Conservation (phyloP, 2,113 vertebrate species). For the Dolichallabes microphthalmus region DNA sequence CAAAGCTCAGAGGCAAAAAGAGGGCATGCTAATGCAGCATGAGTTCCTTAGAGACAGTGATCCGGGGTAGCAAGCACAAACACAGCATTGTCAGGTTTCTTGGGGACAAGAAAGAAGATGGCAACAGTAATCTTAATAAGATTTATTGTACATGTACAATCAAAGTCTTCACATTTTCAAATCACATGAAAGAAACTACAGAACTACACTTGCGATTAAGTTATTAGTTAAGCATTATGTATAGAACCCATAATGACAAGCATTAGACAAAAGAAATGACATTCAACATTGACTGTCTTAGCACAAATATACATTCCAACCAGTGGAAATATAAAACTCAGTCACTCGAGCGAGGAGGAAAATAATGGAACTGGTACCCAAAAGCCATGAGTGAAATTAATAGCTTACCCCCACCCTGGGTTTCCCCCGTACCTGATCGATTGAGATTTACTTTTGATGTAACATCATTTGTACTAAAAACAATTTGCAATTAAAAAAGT, state of each 20-base stretch:
- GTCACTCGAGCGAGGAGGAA: not conserved
- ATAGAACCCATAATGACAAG: not conserved
- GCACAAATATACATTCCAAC: conserved; percentile 4
- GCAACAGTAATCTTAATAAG: conserved; percentile 42
- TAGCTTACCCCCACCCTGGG: too few relatives aligned
- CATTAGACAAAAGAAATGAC: not conserved
- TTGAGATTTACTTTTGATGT: not conserved
- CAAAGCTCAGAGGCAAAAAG: not conserved
- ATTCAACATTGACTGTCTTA: not conserved
- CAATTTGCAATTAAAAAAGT: not conserved
- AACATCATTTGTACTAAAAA: not conserved
- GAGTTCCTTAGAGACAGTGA: not conserved
- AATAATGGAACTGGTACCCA: not conserved
- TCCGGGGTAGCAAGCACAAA: conserved; percentile 29
- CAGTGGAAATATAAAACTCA: conserved; percentile 27
- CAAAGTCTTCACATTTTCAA: conserved; percentile 38
- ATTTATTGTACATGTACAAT: conserved; percentile 46
- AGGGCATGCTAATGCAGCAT: conserved; percentile 6
- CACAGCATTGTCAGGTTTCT: conserved; percentile 42
- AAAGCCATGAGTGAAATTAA: not conserved
- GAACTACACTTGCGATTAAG: conserved; percentile 20
- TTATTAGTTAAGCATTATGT: conserved; percentile 30
- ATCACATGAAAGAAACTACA: conserved; percentile 13
- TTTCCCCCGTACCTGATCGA: not conserved
- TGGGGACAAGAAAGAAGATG: conserved; percentile 25